Evolutionary conservation across 2,113 vertebrate species (phyloP), one percentile per base, ranked within the genome.

Genomic region (Melanostigma gelatinosum): DNA sequence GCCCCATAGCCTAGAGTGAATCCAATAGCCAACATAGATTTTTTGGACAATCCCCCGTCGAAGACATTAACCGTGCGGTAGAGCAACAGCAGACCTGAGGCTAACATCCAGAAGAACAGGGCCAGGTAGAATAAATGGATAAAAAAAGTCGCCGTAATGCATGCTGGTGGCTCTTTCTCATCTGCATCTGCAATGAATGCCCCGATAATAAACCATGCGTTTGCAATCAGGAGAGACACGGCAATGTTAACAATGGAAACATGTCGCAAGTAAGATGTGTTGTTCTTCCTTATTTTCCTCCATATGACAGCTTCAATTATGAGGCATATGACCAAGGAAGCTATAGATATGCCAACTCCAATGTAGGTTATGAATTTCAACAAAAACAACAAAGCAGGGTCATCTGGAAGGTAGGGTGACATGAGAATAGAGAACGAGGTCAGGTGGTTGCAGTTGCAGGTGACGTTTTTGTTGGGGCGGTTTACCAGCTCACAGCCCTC

Each of bases 391-490:
- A 50, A 50, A 50, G 52, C 1, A 1, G 4, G n/a, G 6, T 12
- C 6, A 8, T 70, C 0, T 1, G 58, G 65, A 15, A 38, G 50
- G 9, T 0, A 1, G 0, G 96, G 94, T 0, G 97, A 97, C 97
- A 98, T 98, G 6, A 98, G 94, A 34, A 97, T 94, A 2, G 97
- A 97, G 88, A 97, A 98, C 0, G 96, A 95, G 0, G 97, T 98
- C 77, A 97, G 88, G 68, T 98, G 97, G 85, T 88, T 90, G 83
- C 97, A 98, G 67, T 29, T 90, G 84, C 97, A 98, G 10, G 86
- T 89, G 42, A 92, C 91, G 0, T 20, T 61, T 34, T 66, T 48
- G 1, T 65, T 75, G 4, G 0, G 6, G 0, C 1, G 15, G 3
- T 70, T 61, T 0, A 24, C 3, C 0, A 84, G 52, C 0, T 27